A percentile compares a stretch with the other conserved stretches of the same genome.
These are phyloP conservation scores for Pipistrellus pipistrellus DNA, from an alignment of 2,797 vertebrate genomes.

Conservation along the genomic window DNA sequence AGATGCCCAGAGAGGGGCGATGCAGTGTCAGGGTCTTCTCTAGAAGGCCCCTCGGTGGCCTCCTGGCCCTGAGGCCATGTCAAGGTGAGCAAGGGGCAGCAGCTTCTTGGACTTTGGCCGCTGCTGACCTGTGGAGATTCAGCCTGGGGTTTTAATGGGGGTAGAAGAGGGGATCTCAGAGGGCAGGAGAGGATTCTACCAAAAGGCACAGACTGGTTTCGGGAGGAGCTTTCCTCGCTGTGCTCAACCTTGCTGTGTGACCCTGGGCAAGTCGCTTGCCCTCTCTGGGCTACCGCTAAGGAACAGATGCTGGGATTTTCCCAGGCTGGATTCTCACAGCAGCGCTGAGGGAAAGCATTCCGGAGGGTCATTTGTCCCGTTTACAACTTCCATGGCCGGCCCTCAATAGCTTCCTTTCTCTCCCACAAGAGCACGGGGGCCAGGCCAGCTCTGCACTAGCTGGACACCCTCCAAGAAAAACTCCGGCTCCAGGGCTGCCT, in stretches of 20 bases:
- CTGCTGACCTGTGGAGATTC: neutral
- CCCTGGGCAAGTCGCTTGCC: neutral
- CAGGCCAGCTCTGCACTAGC: neutral
- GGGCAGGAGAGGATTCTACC: neutral
- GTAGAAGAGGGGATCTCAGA: neutral
- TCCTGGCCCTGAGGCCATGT: neutral
- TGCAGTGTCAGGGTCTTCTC: neutral
- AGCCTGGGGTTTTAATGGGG: neutral
- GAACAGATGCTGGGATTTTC: neutral
- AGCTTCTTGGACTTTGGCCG: rapidly evolving
- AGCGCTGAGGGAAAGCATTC: neutral
- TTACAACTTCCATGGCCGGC: slow-evolving; percentile 26
- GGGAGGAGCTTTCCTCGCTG: neutral
- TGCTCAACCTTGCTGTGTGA: neutral
- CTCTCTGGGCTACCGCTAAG: slow-evolving; percentile 23
- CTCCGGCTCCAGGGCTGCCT: neutral
- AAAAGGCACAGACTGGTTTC: neutral
- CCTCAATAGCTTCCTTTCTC: slow-evolving; percentile 60
- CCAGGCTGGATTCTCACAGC: neutral
- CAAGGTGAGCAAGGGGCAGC: rapidly evolving
- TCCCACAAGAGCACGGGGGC: neutral
- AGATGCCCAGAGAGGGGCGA: neutral
- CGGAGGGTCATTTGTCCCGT: slow-evolving; percentile 18
- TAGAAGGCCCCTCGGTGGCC: neutral
- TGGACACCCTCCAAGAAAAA: slow-evolving; percentile 65